Conservation (phyloP, 2,113 vertebrate species). For the Azemiops feae region DNA sequence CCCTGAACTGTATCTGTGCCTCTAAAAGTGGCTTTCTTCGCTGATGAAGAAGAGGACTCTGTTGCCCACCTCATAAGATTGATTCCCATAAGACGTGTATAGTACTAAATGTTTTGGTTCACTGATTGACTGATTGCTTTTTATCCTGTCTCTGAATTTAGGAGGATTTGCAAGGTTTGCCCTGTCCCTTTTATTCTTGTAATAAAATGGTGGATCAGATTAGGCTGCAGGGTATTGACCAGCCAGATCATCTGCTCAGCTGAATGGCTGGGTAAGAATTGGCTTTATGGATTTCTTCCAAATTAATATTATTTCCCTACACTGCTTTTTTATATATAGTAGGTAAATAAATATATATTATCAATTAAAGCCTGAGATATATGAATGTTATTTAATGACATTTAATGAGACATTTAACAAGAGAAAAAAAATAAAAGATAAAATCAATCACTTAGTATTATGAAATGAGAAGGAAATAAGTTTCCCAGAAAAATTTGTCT, state of each 20-base stretch:
- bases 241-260: not conserved
- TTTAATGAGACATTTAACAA: not conserved
- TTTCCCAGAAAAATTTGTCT: not conserved
- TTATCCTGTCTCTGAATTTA: not conserved
- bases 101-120: not conserved
- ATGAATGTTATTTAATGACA: not conserved
- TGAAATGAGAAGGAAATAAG: not conserved
- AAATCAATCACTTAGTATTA: not conserved
- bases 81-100: not conserved
- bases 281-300: not conserved
- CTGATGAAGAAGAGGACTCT: not conserved
- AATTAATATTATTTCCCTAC: not conserved
- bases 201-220: not conserved
- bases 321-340: not conserved
- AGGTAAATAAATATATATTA: not conserved
- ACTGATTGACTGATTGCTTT: not conserved
- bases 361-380: not conserved
- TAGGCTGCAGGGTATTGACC: not conserved
- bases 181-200: not conserved
- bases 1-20: not conserved
- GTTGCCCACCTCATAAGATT: not conserved
- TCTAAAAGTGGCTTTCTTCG: not conserved
- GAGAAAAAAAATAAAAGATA: not conserved
- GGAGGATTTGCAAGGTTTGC: not conserved
- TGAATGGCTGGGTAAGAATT: no score